phyloP scores from a whole-genome alignment of 2,888 invertebrate genomes.

The Heliconius erato region DNA sequence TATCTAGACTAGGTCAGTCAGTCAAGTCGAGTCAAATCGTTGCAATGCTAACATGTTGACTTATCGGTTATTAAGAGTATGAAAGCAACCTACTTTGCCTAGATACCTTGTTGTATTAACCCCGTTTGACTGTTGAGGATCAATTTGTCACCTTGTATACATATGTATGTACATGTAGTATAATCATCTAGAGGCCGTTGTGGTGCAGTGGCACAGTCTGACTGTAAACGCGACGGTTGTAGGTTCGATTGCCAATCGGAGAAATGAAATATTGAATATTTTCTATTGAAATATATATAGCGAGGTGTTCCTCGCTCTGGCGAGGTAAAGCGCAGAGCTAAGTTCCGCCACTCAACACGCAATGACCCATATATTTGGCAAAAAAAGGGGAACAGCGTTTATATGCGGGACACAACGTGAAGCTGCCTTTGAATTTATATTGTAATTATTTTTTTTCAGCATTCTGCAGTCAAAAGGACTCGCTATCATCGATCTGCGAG shows the following conservation, averaged over 20 bases:
- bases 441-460: constrained; percentile 73
- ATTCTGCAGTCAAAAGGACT: constrained; percentile 86
- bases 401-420: not conserved
- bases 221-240: no score
- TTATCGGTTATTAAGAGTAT: constrained; percentile 5
- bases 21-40: constrained; percentile 17
- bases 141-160: not conserved
- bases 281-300: no score
- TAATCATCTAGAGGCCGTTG: no score
- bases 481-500: constrained; percentile 88
- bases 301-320: no score
- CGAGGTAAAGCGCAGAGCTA: no score
- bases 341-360: no score
- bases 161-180: no score
- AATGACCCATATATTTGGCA: no score
- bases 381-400: no score
- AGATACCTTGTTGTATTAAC: constrained; percentile 23
- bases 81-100: constrained; percentile 10
- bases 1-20: constrained; percentile 11
- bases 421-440: not conserved
- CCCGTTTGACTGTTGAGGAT: constrained; percentile 22
- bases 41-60: constrained; percentile 6
- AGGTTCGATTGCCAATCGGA: no score
- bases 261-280: no score
- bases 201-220: no score